Evolutionary conservation across 2,113 vertebrate genomes (phyloP).

Genomic region (Cairina moschata): DNA sequence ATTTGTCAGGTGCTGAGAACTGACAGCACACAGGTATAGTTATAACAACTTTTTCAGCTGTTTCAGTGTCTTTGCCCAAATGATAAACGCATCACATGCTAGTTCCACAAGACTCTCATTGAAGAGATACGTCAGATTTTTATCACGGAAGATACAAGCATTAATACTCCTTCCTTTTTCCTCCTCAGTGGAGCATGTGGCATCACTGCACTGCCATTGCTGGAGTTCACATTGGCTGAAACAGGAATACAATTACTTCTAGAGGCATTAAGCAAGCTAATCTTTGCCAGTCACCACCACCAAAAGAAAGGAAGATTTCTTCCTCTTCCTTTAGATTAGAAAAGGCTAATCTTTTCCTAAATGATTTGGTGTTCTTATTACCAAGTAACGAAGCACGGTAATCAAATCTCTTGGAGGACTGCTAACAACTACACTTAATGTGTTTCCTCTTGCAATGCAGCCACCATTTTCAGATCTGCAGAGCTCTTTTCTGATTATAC

Average conservation of each 20-base stretch:
- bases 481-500: not conserved
- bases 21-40: not conserved
- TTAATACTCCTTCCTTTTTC: not conserved
- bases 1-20: not conserved
- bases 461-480: slow-evolving; percentile 5
- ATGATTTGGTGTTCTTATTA: not conserved
- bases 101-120: not conserved
- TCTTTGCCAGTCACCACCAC: not conserved
- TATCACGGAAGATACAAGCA: not conserved
- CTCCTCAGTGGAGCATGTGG: not conserved
- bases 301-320: not conserved
- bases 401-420: not conserved
- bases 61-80: not conserved
- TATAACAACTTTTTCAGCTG: not conserved
- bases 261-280: not conserved
- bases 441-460: slow-evolving; percentile 42
- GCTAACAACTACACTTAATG: not conserved
- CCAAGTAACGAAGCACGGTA: not conserved
- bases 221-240: not conserved
- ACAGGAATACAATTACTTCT: not conserved
- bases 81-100: not conserved
- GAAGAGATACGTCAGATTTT: not conserved
- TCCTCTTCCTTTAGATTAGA: not conserved
- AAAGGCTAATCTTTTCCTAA: not conserved
- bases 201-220: not conserved